Conservation (phyloP, 2,888 invertebrate species). For the Petrolisthes cinctipes region DNA sequence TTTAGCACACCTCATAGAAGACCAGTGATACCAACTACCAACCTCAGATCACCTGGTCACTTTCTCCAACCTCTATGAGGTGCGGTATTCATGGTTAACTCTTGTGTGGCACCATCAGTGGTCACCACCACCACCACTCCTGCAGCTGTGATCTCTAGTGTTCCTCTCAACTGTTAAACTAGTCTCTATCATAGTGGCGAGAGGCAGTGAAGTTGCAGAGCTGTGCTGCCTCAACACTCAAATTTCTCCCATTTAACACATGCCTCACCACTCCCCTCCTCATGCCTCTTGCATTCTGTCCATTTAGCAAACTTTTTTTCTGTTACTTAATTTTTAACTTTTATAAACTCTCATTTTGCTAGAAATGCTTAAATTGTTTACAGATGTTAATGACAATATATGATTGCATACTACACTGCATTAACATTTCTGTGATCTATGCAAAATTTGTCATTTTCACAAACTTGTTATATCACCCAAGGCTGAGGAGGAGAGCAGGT, state of each 20-base stretch:
- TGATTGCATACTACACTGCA: no score
- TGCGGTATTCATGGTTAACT: background rate
- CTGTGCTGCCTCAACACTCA: background rate
- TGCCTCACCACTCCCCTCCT: no score
- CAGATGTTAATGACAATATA: no score
- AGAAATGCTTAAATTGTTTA: no score
- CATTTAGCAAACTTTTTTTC: no score
- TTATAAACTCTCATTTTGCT: no score
- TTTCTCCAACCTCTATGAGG: background rate
- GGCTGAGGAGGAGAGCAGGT: no score
- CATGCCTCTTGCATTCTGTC: no score
- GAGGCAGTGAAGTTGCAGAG: conserved; percentile 2
- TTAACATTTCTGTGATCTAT: no score
- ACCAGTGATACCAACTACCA: background rate
- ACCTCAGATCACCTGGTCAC: background rate
- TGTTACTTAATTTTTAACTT: no score
- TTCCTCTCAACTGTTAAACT: background rate
- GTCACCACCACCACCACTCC: background rate
- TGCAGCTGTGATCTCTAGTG: conserved; percentile 8
- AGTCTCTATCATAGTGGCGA: conserved; percentile 14
- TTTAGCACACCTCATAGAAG: conserved; percentile 53
- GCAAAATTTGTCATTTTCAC: no score
- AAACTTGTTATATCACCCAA: no score
- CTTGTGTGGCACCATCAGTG: background rate
- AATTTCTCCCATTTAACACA: background rate